Conservation (phyloP, 2,888 invertebrate genomes). For the Prenolepis imparis region DNA sequence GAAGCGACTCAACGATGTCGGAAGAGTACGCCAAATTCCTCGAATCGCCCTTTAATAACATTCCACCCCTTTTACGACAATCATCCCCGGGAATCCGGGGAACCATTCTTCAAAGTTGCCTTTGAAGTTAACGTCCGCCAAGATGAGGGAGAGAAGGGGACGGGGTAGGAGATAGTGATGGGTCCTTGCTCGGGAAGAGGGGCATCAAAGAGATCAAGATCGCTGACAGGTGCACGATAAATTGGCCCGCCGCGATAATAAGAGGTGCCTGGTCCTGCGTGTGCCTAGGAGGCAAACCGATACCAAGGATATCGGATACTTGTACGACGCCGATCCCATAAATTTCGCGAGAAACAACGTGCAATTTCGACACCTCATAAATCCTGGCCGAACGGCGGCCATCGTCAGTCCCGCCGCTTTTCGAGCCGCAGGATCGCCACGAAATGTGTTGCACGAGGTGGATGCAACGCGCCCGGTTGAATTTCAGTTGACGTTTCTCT, state of each 20-base stretch:
- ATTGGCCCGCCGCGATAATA: conserved; percentile 74
- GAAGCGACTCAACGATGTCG: conserved; percentile 41
- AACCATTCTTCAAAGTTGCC: conserved; percentile 69
- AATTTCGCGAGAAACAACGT: conserved; percentile 69
- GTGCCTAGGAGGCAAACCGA: conserved; percentile 62
- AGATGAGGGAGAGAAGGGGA: conserved; percentile 18
- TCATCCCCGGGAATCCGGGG: conserved; percentile 61
- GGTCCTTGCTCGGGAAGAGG: conserved; percentile 20
- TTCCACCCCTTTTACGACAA: conserved; percentile 74
- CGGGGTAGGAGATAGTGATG: not conserved
- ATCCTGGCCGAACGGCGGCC: conserved; percentile 51
- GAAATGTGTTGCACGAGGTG: conserved; percentile 36
- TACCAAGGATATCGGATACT: conserved; percentile 58
- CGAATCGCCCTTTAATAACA: conserved; percentile 71
- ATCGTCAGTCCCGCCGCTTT: conserved; percentile 35
- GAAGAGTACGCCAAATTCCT: conserved; percentile 55
- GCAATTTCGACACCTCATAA: conserved; percentile 76
- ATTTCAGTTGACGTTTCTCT: conserved; percentile 70
- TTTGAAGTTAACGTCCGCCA: conserved; percentile 70
- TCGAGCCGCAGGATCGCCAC: conserved; percentile 46
- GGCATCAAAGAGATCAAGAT: conserved; percentile 77
- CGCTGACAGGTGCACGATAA: conserved; percentile 78
- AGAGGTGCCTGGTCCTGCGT: conserved; percentile 65
- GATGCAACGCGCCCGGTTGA: conserved; percentile 45
- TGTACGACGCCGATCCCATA: conserved; percentile 63